Evolutionary conservation across 2,113 vertebrate genomes (phyloP), one percentile per base, ranked within the genome.

Genomic region (Myotis yumanensis): DNA sequence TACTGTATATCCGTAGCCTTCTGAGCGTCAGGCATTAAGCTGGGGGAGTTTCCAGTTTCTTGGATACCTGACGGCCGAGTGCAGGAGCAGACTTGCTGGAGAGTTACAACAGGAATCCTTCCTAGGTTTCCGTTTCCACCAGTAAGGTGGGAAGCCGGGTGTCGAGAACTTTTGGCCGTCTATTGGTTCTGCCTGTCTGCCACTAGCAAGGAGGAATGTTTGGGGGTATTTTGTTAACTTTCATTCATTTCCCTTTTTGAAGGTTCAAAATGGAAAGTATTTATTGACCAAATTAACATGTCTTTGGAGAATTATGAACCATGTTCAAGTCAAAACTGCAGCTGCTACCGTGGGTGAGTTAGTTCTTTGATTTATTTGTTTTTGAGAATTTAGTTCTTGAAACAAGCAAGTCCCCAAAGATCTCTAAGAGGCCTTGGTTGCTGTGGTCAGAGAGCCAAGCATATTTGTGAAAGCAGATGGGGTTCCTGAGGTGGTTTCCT

Each of bases 331-430:
- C 98, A 95, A 91, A 99, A 99, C 96, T 99, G 99, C 94, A 99
- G 99, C 98, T 99, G 99, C 97, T 98, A 99, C 96, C 97, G 97
- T 32, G 98, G 98, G 99, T 99, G 96, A 98, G 96, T 28, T 23
- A 5, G 59, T 92, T 43, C 1, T 73, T 95, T 14, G 75, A 76
- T 82, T 9, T 73, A 79, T 82, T 11, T 69, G 35, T 75, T 64
- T 69, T 73, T 66, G n/a, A 72, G 72, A 82, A 15, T 68, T 84
- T 76, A 71, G 9, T 66, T 96, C 52, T 57, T 62, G 12, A 37
- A 14, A 35, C 16, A 11, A 66, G 54, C 71, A 92, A 59, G 57
- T 92, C 18, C 17, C 48, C 51, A 40, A 83, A 81, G 28, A 52
- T 85, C 20, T 40, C 7, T 8, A 20, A 84, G 83, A 85, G 23